Percentiles rank a stretch among this genome's conserved stretches.
phyloP scores from a whole-genome alignment of 2,797 vertebrate genomes.

The Sebastes itinus region DNA sequence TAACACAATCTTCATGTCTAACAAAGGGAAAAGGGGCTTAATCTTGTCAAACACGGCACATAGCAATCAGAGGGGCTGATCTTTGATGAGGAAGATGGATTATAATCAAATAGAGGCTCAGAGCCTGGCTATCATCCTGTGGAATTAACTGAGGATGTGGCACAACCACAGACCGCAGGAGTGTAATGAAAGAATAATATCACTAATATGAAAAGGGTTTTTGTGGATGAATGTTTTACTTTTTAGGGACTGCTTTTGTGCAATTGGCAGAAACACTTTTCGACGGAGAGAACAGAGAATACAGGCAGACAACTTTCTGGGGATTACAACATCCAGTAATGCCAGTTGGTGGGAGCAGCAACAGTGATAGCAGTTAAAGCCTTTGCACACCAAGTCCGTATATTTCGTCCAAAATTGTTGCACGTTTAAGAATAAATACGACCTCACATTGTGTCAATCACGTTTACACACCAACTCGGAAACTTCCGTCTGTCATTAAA shows the following conservation, averaged over 20 bases:
- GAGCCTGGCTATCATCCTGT: constrained; percentile 69
- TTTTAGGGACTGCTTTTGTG: constrained; percentile 3
- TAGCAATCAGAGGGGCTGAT: constrained; percentile 77
- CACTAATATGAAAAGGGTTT: constrained; percentile 5
- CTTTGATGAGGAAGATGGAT: constrained; percentile 76
- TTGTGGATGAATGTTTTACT: constrained; percentile 15
- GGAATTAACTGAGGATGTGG: constrained; percentile 66
- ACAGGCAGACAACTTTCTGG: neutral
- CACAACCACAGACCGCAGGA: constrained; percentile 40
- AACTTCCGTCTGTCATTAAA: neutral
- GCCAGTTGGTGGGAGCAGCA: neutral
- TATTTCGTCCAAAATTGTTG: neutral
- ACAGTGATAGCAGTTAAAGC: neutral
- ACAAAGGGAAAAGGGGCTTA: constrained; percentile 59
- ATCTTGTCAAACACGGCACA: constrained; percentile 76
- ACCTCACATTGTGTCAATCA: neutral
- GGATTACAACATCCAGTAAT: neutral
- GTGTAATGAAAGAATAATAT: constrained; percentile 36
- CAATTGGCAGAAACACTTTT: constrained; percentile 1
- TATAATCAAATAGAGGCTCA: constrained; percentile 76
- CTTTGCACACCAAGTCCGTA: neutral
- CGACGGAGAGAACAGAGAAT: neutral
- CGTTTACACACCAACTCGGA: neutral
- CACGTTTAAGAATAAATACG: neutral
- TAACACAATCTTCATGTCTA: constrained; percentile 60